Conservation (phyloP, 2,888 invertebrate genomes). For the Lasioglossum leucozonium region DNA sequence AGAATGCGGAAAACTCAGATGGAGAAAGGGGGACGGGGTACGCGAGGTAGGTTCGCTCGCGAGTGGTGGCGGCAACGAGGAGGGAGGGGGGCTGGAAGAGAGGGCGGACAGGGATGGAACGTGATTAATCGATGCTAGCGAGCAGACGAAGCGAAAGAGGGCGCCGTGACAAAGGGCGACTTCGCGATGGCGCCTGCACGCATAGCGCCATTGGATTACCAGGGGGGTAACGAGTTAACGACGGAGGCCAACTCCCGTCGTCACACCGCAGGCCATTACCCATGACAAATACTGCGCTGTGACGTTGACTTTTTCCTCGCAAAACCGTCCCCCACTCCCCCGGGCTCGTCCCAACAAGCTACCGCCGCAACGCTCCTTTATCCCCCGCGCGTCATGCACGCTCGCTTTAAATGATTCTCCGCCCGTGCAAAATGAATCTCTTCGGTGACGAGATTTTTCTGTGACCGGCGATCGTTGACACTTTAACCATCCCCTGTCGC, state of each 20-base stretch:
- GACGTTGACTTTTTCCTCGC: constrained; percentile 64
- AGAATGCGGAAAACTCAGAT: constrained; percentile 34
- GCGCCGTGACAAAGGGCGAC: constrained; percentile 70
- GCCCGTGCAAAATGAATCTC: constrained; percentile 1
- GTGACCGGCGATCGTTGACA: background rate
- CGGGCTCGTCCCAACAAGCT: background rate
- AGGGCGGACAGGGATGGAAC: constrained; percentile 44
- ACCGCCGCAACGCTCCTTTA: background rate
- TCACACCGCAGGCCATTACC: constrained; percentile 72
- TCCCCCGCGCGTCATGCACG: background rate
- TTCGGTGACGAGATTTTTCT: background rate
- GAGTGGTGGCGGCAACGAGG: background rate
- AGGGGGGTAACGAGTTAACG: constrained; percentile 72
- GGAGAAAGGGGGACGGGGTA: background rate
- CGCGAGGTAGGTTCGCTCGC: background rate
- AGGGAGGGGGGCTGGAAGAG: background rate
- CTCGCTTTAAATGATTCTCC: constrained; percentile 30
- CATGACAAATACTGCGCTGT: constrained; percentile 71
- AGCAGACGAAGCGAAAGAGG: constrained; percentile 69
- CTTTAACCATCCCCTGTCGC: background rate
- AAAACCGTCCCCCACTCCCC: background rate
- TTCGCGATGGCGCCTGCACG: constrained; percentile 70
- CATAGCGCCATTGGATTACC: constrained; percentile 69
- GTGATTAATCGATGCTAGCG: constrained; percentile 74
- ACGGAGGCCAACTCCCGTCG: constrained; percentile 65